Percentiles rank a stretch among this genome's conserved stretches.
These are phyloP conservation scores for Netelia virgata DNA, from an alignment of 2,888 invertebrate genomes.

Conservation along the genomic window DNA sequence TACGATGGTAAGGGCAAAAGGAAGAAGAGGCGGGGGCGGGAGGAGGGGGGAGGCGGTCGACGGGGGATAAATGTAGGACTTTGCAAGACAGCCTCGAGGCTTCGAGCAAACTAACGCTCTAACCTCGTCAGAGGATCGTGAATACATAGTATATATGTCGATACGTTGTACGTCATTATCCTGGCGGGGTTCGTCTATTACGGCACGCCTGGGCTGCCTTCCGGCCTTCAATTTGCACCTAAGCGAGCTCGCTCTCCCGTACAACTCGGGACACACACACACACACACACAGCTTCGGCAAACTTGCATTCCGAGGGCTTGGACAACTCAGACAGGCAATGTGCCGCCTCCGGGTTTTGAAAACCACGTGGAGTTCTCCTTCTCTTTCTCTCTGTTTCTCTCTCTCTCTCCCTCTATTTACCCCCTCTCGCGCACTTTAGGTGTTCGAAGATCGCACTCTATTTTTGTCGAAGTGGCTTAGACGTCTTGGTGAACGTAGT, in stretches of 20 bases:
- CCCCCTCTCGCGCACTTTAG: constrained; percentile 46
- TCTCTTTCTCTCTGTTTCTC: constrained; percentile 58
- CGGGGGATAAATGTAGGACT: constrained; percentile 57
- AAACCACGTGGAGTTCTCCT: constrained; percentile 67
- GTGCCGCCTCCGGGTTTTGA: constrained; percentile 60
- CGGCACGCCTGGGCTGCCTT: constrained; percentile 63
- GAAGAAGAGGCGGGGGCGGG: not conserved
- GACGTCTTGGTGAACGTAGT: constrained; percentile 28
- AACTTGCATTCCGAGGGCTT: constrained; percentile 60
- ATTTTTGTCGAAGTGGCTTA: constrained; percentile 32
- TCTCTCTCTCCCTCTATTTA: constrained; percentile 37
- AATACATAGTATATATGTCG: constrained; percentile 64
- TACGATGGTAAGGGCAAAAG: constrained; percentile 18
- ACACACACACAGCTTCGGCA: constrained; percentile 47
- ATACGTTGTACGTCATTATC: constrained; percentile 63
- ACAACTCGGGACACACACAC: constrained; percentile 5
- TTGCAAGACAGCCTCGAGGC: constrained; percentile 51
- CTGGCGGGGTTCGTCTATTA: constrained; percentile 60
- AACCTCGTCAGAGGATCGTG: constrained; percentile 70
- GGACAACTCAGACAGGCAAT: constrained; percentile 51
- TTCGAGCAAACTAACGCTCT: constrained; percentile 66
- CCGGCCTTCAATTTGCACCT: constrained; percentile 75
- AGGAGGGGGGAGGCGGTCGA: constrained; percentile 22
- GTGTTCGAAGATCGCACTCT: constrained; percentile 17
- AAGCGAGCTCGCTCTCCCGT: constrained; percentile 70